These are phyloP conservation scores for Temnothorax ravouxi DNA, from an alignment of 2,888 invertebrate genomes.

Conservation along the genomic window DNA sequence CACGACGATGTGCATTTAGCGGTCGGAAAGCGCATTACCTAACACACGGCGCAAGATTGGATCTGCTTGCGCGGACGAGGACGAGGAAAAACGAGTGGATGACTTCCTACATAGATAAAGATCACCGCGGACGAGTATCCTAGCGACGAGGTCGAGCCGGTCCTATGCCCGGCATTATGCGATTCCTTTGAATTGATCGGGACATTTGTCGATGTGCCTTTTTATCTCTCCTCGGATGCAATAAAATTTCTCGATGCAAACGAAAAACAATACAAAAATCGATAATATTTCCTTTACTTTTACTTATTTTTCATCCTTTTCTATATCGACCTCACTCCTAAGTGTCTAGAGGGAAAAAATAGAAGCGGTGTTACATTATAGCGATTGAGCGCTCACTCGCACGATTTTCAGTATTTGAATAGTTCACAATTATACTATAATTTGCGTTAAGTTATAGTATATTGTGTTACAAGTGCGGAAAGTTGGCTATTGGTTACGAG, in stretches of 20 bases:
- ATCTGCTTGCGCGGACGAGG: conserved; percentile 70
- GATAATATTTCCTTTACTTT: neutral
- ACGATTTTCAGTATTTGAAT: neutral
- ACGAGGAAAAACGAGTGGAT: conserved; percentile 69
- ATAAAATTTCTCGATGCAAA: neutral
- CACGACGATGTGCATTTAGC: conserved; percentile 74
- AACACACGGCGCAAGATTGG: conserved; percentile 70
- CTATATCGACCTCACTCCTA: neutral
- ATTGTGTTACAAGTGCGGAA: too few species aligned
- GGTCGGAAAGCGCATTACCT: conserved; percentile 68
- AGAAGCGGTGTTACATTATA: neutral
- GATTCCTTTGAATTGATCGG: conserved; percentile 73
- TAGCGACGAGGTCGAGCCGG: conserved; percentile 74
- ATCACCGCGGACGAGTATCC: conserved; percentile 74
- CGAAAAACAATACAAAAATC: neutral
- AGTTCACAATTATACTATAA: neutral
- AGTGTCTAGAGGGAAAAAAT: neutral
- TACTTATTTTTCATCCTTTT: neutral
- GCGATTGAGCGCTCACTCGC: neutral
- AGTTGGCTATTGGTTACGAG: too few species aligned
- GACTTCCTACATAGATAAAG: conserved; percentile 78
- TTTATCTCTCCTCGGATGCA: conserved; percentile 58
- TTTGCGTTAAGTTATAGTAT: neutral
- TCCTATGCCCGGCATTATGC: conserved; percentile 70
- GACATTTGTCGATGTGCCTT: conserved; percentile 71